Evolutionary conservation across 2,797 vertebrate genomes (phyloP).

Genomic region (Catostomus latipinnis): DNA sequence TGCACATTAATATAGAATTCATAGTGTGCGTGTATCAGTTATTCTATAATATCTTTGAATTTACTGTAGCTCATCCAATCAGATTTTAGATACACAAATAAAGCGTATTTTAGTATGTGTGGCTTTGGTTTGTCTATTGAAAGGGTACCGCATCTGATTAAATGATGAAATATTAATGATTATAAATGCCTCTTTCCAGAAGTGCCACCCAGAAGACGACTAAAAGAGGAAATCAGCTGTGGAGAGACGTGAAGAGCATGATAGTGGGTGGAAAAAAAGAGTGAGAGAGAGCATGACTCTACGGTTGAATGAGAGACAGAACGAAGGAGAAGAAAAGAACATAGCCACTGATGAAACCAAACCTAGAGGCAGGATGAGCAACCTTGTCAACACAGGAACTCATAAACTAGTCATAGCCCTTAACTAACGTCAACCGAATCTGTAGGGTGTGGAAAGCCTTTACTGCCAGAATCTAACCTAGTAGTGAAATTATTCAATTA

Average conservation of each 20-base stretch:
- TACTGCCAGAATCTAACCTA: background rate
- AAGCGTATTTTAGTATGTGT: constrained; percentile 3
- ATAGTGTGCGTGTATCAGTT: background rate
- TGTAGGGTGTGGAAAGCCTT: background rate
- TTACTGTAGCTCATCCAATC: background rate
- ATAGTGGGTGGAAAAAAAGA: constrained; percentile 31
- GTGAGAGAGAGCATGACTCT: constrained; percentile 20
- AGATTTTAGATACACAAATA: background rate
- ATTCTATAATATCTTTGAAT: background rate
- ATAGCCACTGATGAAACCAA: constrained; percentile 38
- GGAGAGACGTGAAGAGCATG: constrained; percentile 59
- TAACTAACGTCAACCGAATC: background rate
- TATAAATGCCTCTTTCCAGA: constrained; percentile 74
- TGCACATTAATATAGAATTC: background rate
- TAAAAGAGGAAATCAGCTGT: constrained; percentile 56
- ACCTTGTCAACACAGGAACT: constrained; percentile 14
- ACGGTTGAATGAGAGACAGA: constrained; percentile 41
- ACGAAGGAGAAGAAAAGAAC: constrained; percentile 45
- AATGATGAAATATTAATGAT: constrained; percentile 64
- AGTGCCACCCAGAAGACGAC: constrained; percentile 64
- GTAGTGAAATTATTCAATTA: background rate
- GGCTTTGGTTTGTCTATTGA: background rate
- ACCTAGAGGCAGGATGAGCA: constrained; percentile 15
- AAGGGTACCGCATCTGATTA: constrained; percentile 11
- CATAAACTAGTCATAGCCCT: background rate